Percentiles rank a stretch among this genome's conserved stretches.
Evolutionary conservation across 2,113 vertebrate genomes (phyloP).

Genomic region (Daphoenositta chrysoptera): DNA sequence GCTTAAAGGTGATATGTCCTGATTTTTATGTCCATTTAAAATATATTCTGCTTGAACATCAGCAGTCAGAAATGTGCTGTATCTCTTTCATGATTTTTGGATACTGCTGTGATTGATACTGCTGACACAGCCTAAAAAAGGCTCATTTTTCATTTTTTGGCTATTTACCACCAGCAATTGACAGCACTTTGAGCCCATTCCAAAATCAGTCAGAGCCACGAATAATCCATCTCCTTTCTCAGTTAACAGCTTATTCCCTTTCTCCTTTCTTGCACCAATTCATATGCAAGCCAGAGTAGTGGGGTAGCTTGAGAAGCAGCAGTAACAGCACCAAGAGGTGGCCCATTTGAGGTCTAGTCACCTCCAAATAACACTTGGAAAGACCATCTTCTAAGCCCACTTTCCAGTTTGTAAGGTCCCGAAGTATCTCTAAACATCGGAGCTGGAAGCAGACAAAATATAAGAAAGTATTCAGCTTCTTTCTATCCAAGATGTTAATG

Average conservation of each 20-base stretch:
- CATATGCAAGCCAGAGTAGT: neutral
- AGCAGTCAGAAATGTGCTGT: neutral
- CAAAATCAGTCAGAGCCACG: neutral
- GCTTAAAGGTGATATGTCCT: neutral
- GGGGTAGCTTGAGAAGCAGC: neutral
- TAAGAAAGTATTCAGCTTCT: neutral
- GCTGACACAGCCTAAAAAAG: slow-evolving; percentile 31
- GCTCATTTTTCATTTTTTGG: slow-evolving; percentile 36
- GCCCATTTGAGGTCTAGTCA: neutral
- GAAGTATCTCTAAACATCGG: neutral
- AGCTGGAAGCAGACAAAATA: neutral
- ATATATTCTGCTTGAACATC: neutral
- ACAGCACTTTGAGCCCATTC: neutral
- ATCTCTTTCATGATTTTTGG: slow-evolving; percentile 7
- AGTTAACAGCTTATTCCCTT: neutral
- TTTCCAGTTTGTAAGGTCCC: neutral
- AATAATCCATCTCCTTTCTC: neutral
- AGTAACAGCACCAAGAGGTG: neutral
- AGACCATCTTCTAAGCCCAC: neutral
- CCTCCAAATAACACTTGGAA: neutral
- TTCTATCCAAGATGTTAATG: neutral
- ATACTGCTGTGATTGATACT: slow-evolving; percentile 23
- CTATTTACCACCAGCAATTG: slow-evolving; percentile 7
- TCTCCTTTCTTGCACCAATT: neutral
- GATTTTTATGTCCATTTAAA: neutral